These are phyloP conservation scores for Pseudois nayaur DNA, from an alignment of 2,113 vertebrate genomes.

Conservation along the genomic window DNA sequence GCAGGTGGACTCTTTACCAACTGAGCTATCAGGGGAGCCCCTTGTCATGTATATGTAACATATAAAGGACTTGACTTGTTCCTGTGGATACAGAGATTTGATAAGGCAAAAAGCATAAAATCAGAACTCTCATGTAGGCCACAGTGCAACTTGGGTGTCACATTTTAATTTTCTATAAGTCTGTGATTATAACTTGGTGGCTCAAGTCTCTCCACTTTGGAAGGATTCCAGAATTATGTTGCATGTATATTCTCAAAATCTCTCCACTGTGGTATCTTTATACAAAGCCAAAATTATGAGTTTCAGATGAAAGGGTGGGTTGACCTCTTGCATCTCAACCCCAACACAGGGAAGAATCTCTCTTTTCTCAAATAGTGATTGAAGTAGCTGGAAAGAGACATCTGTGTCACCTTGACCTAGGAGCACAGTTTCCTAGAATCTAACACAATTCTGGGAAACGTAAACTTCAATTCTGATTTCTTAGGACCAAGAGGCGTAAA, in stretches of 20 bases:
- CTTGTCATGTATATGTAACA: background rate
- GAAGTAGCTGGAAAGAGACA: background rate
- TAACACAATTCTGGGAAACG: background rate
- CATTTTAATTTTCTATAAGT: background rate
- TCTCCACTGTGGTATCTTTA: background rate
- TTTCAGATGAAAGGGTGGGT: background rate
- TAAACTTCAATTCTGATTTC: background rate
- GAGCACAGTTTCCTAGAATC: background rate
- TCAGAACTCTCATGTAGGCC: background rate
- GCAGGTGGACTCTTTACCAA: background rate
- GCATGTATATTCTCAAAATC: background rate
- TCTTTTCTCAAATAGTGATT: background rate
- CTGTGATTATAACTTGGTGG: background rate
- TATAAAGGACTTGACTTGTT: background rate
- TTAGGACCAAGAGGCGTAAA: background rate
- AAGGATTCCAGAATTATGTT: background rate
- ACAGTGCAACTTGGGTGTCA: background rate
- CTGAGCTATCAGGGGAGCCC: background rate
- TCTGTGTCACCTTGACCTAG: background rate
- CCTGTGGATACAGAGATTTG: background rate
- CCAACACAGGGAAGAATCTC: background rate
- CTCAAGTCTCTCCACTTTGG: background rate
- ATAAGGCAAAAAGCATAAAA: background rate
- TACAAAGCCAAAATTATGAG: background rate
- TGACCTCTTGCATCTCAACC: background rate